Percentiles rank a stretch among this genome's conserved stretches.
These are phyloP conservation scores for Dioctria linearis DNA, from an alignment of 2,888 invertebrate species.

Conservation along the genomic window DNA sequence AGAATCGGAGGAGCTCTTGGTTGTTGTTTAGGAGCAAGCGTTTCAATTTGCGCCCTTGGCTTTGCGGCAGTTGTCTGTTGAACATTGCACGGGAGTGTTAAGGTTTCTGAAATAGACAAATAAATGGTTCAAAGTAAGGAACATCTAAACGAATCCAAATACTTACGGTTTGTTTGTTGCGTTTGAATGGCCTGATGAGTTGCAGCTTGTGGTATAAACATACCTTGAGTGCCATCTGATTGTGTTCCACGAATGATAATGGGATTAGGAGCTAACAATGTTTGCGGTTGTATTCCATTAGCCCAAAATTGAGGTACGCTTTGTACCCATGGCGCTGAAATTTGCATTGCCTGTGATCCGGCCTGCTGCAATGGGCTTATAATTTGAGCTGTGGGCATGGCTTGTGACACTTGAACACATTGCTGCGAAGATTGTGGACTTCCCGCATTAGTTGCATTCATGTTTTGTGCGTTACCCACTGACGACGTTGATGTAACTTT, in stretches of 20 bases:
- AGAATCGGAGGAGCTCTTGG: slow-evolving; percentile 73
- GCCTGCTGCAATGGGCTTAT: slow-evolving; percentile 81
- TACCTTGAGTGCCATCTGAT: slow-evolving; percentile 79
- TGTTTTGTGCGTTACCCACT: slow-evolving; percentile 66
- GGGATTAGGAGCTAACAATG: slow-evolving; percentile 82
- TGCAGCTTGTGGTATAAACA: slow-evolving; percentile 85
- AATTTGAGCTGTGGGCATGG: slow-evolving; percentile 82
- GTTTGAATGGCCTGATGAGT: slow-evolving; percentile 74
- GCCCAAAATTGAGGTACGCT: slow-evolving; percentile 83
- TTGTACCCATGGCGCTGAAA: slow-evolving; percentile 83
- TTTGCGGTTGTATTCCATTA: slow-evolving; percentile 79
- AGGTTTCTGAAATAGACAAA: slow-evolving; percentile 63
- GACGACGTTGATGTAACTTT: slow-evolving; percentile 71
- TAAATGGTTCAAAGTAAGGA: not conserved
- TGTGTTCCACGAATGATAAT: slow-evolving; percentile 85
- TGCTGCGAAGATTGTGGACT: slow-evolving; percentile 75
- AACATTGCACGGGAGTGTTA: slow-evolving; percentile 69
- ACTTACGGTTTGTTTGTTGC: slow-evolving; percentile 78
- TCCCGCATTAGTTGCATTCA: slow-evolving; percentile 68
- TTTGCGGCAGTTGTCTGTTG: slow-evolving; percentile 69
- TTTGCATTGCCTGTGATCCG: slow-evolving; percentile 83
- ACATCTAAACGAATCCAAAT: not conserved
- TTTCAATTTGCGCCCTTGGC: slow-evolving; percentile 73
- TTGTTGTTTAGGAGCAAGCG: slow-evolving; percentile 72
- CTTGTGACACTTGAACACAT: slow-evolving; percentile 82